Base-by-base conservation (phyloP, 1,140 invertebrate species). In the Heliconius himera region DNA sequence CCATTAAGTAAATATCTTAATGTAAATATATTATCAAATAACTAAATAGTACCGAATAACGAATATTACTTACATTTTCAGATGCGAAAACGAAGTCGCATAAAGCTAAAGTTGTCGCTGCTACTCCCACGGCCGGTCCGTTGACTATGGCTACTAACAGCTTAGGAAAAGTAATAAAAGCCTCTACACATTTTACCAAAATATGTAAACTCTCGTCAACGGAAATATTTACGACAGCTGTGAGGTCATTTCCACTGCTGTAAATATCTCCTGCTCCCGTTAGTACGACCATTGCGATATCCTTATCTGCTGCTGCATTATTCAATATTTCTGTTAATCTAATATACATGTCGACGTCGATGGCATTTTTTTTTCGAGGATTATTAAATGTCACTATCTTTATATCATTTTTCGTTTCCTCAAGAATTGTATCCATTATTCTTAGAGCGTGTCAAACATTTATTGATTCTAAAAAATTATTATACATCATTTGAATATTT, bases 121-220 rank as follows among this genome's bases (percentile, higher is more conserved):
- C 97, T 83, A 99, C 96, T 22, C 99, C 99, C 81, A 99, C 96
- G n/a, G 98, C 98, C 73, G 98, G 98, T 51, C 98, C 99, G 96
- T 99, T 99, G 1, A 99, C 96, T 66, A 99, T 93, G 54, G 96
- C 97, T 78, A 99, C 96, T 66, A 99, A 88, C 26, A 99, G 95
- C 93, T 99, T 99, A 0, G 98, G 97, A 90, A 98, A 99, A 80
- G 96, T 95, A 82, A 99, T 98, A 83, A 99, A 96, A 4, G 97
- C 95, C 82, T 96, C 95, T 18, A 99, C 95, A 93, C 98, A 98
- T 49, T 96, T 92, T 74, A 96, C 96, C 80, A 95, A 84, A 73
- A 93, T 80, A 60, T 87, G 80, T 8, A 83, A 71, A 22, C 90
- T 79, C 18, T 87, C 88, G 70, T 81, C 82, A 5, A 77, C 77